Evolutionary conservation across 2,888 invertebrate genomes (phyloP), one percentile per base, ranked within the genome.

Genomic region (Brachynemurus nebulosus): DNA sequence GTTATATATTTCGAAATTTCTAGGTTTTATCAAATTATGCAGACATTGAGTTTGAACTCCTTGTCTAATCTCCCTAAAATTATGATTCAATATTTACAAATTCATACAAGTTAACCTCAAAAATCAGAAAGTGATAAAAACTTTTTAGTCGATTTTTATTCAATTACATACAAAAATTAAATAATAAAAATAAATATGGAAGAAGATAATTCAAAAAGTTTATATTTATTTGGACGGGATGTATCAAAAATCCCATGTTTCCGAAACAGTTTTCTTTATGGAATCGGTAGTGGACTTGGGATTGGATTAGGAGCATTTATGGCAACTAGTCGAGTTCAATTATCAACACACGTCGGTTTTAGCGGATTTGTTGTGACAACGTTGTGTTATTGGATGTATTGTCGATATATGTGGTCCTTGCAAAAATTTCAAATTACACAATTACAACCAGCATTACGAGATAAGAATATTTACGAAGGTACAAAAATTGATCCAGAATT

Each of bases 231-330:
- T 60, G 85, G 85, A 8, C 69, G 76, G 52, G 80, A 86, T 62
- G 59, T 86, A 17, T 66, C 79, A 1, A 71, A 80, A 64, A 80
- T 88, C 47, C 86, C 86, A 1, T 89, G 89, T 62, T 86, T 86
- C 60, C 71, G 84, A 48, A 77, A 76, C 55, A 83, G 83, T 58
- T 80, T 82, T 56, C 58, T 88, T 0, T 80, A 80, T 61, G 86
- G 86, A 8, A 74, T 86, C 42, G 63, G 72, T 41, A 71, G 80
- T 36, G 86, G 86, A 40, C 55, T 86, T 18, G 76, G 70, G 3
- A 59, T 67, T 48, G 86, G 86, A 9, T 55, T 86, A 45, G 64
- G 69, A 4, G 67, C 77, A 47, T 89, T 89, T 62, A 64, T 88
- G 57, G 74, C 78, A 51, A 85, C 86, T 9, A 86, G 86, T 49